Evolutionary conservation across 2,888 invertebrate genomes (phyloP), one percentile per base, ranked within the genome.

Genomic region (Scotopteryx bipunctaria): DNA sequence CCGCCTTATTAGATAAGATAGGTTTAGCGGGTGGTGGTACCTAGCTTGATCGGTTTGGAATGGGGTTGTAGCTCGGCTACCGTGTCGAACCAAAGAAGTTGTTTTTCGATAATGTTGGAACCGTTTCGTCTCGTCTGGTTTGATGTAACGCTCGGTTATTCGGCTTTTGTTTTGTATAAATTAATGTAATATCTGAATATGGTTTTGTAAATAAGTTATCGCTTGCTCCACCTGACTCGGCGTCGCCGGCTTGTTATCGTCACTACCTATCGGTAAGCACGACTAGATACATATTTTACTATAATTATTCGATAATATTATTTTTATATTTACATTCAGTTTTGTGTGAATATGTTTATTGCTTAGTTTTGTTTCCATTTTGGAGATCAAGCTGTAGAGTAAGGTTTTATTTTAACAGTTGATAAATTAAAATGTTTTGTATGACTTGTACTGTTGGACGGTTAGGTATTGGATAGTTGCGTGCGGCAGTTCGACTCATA

Each of bases 321-420:
- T 72, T 73, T 73, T 72, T 79, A 63, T 76, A 73, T 70, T 73
- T 58, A 73, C 73, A 71, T 71, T 64, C 64, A 63, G 68, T 70
- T 71, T 71, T 69, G 67, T 67, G 68, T 66, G 66, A 69, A 70
- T 49, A 51, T 63, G 55, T 63, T 67, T 64, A 62, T 64, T 69
- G 63, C 42, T 61, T 59, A 61, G 29, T 50, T 59, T 55, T 55
- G 49, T 61, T 63, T 57, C 56, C 42, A 47, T 63, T 59, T 65
- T 59, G 53, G 53, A 59, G 55, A 72, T 75, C 76, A 72, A 78
- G 73, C 68, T 71, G 69, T 71, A 78, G 77, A 80, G 76, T 78
- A 74, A 74, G 73, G 64, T 67, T 68, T 38, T 69, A 68, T 74
- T 72, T 71, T 72, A 72, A 68, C 45, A 58, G 66, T 78, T 71